phyloP scores from a whole-genome alignment of 2,888 invertebrate species.

The Leucophenga maculata region DNA sequence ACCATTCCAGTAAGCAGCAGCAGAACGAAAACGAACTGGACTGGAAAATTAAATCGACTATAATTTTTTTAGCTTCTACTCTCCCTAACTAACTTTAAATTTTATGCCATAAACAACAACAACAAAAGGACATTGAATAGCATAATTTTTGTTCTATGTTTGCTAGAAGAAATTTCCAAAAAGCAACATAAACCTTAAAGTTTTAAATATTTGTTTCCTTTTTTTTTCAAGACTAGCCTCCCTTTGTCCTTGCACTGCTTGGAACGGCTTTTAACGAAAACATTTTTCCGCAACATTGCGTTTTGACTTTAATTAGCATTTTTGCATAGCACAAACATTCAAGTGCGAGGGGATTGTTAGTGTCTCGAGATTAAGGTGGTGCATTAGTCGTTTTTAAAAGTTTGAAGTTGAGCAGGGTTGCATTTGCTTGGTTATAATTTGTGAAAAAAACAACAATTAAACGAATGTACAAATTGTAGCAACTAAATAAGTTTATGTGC shows the following conservation, averaged over 20 bases:
- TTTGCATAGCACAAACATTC: slow-evolving; percentile 30
- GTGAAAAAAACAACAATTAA: no score
- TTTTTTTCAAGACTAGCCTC: neutral
- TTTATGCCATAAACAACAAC: slow-evolving; percentile 18
- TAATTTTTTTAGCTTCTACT: slow-evolving; percentile 11
- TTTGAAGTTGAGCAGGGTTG: no score
- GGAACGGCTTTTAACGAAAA: slow-evolving; percentile 36
- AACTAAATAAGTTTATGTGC: no score
- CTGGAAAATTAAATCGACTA: slow-evolving; percentile 32
- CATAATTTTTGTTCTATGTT: neutral
- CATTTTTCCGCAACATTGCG: slow-evolving; percentile 64
- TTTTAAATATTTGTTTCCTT: neutral
- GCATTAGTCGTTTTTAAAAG: no score
- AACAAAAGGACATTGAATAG: neutral
- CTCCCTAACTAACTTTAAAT: slow-evolving; percentile 14
- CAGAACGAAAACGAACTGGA: slow-evolving; percentile 26
- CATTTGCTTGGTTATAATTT: no score
- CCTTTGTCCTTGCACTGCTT: neutral
- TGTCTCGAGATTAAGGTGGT: no score
- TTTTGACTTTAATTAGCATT: slow-evolving; percentile 58
- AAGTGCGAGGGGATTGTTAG: neutral
- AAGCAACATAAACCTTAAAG: slow-evolving; percentile 2
- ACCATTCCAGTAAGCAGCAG: no score
- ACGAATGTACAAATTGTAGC: no score
- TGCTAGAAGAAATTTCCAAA: neutral